Evolutionary conservation across 2,888 invertebrate genomes (phyloP).

Genomic region (Epinotia demarniana): DNA sequence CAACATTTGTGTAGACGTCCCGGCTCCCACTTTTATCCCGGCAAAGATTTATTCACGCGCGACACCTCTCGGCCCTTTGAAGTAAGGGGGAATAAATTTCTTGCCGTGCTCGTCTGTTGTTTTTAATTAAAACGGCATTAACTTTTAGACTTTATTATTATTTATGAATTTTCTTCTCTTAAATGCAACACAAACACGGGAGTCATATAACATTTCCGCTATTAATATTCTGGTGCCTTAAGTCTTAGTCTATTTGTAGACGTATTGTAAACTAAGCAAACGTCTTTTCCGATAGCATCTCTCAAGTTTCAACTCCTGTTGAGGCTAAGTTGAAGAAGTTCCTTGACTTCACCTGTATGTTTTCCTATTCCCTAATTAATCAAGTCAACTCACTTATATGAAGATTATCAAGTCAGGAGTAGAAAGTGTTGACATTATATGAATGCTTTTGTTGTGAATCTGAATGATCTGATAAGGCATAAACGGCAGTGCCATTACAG

Average conservation of each 20-base stretch:
- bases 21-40: conserved; percentile 72
- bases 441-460: conserved; percentile 12
- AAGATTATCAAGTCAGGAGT: conserved; percentile 12
- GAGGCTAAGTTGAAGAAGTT: conserved; percentile 28
- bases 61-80: conserved; percentile 80
- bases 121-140: conserved; percentile 80
- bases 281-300: conserved; percentile 35
- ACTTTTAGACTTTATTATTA: conserved; percentile 63
- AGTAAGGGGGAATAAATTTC: conserved; percentile 78
- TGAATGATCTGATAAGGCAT: conserved; percentile 55
- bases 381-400: conserved; percentile 22
- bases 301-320: conserved; percentile 20
- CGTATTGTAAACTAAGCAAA: conserved; percentile 36
- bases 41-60: conserved; percentile 75
- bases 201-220: conserved; percentile 40
- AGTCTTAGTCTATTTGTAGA: conserved; percentile 26
- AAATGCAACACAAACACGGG: conserved; percentile 31
- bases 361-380: conserved; percentile 31
- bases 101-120: conserved; percentile 66
- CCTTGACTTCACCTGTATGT: conserved; percentile 17
- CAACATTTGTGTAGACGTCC: conserved; percentile 77
- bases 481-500: conserved; percentile 70
- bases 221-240: conserved; percentile 28
- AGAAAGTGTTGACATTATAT: background rate
- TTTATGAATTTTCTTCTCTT: conserved; percentile 50